Base-by-base conservation (phyloP, 2,797 vertebrate species). In the Echeneis naucrates region DNA sequence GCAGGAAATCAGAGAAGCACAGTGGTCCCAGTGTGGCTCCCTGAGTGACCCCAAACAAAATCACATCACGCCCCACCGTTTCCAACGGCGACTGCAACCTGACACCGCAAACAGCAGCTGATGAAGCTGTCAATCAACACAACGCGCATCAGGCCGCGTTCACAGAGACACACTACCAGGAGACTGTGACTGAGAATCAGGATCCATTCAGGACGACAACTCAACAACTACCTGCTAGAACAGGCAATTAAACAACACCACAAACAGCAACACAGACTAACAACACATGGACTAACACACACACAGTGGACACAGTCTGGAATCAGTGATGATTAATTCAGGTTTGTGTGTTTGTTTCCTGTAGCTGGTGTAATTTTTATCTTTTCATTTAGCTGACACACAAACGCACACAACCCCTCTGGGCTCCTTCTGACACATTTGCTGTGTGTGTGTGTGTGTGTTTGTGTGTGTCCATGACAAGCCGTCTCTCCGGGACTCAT, bases 101-200 rank as follows among this genome's bases (percentile, higher is more conserved):
- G 38, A 71, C 76, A 61, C 58, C 21, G 8, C 13, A 48, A 42
- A 19, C 47, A 23, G 42, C 52, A 5, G 73, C 65, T 82, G 80
- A 91, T 88, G 71, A 85, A 89, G 88, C 89, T 87, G 87, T 91
- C 86, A 86, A 48, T 84, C 90, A 90, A 83, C 77, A 44, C n/a
- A n/a, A n/a, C n/a, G n/a, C n/a, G n/a, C n/a, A n/a, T n/a, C n/a
- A n/a, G 27, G 23, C 30, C 16, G 1, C 35, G 30, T 30, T 30
- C 30, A 30, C 30, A 30, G 3, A 30, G 30, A 30, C 30, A 30
- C 30, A 30, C 30, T 3, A 30, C 30, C 3, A 30, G 3, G 30
- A 30, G 30, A 30, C 30, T 30, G 3, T 3, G 3, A 30, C 30
- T 30, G 30, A 3, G 30, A 3, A 30, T 30, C 30, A 30, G 30